Percentiles rank a stretch among this genome's conserved stretches.
phyloP scores from a whole-genome alignment of 2,888 invertebrate genomes.

The Aphrophora alni region DNA sequence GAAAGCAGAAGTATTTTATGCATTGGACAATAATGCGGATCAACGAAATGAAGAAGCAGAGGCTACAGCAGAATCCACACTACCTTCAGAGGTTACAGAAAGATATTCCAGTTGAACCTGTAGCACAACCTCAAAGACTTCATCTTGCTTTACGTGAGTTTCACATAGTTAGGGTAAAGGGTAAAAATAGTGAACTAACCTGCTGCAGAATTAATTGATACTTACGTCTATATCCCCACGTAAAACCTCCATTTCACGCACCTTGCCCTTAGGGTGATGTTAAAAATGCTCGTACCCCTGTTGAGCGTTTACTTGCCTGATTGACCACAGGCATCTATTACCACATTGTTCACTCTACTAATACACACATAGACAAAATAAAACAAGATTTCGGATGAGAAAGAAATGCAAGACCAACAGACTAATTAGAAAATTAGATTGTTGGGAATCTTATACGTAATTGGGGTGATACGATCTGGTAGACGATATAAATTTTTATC shows the following conservation, averaged over 20 bases:
- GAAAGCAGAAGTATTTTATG: too few relatives aligned
- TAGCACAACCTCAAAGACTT: too few relatives aligned
- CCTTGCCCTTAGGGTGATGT: constrained; percentile 14
- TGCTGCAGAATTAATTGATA: not conserved
- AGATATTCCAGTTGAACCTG: too few relatives aligned
- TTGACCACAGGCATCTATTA: constrained; percentile 10
- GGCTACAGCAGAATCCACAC: too few relatives aligned
- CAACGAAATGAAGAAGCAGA: too few relatives aligned
- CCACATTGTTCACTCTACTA: constrained; percentile 15
- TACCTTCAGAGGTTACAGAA: too few relatives aligned
- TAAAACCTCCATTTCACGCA: constrained; percentile 6
- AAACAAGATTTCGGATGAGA: not conserved
- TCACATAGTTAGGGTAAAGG: not conserved
- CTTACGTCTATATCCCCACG: not conserved
- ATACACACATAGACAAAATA: constrained; percentile 15
- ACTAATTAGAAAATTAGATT: not conserved
- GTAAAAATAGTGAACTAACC: not conserved
- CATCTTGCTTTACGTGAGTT: too few relatives aligned
- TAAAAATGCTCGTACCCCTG: constrained; percentile 6
- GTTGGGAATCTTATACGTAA: not conserved
- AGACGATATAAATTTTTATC: too few relatives aligned
- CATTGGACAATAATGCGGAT: too few relatives aligned
- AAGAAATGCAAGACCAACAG: not conserved
- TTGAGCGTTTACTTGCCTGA: constrained; percentile 20
- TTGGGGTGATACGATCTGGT: not conserved